Percentiles rank a stretch among this genome's conserved stretches.
phyloP scores from a whole-genome alignment of 2,888 invertebrate species.

The Toxonevra muliebris region DNA sequence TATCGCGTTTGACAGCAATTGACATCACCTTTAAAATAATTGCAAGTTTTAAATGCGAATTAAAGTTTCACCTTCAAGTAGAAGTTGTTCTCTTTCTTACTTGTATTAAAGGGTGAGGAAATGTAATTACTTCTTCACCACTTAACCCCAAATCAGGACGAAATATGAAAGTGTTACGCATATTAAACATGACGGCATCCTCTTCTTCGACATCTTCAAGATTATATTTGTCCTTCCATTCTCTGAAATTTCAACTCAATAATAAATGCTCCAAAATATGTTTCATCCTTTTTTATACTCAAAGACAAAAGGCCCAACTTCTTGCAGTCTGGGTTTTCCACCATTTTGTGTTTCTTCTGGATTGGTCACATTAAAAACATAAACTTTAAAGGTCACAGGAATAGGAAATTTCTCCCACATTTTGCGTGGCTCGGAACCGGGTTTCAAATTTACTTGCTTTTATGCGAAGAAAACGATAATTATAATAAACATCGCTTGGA shows the following conservation, averaged over 20 bases:
- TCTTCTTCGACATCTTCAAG: conserved; percentile 74
- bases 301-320: conserved; percentile 84
- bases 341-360: conserved; percentile 75
- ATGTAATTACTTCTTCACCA: conserved; percentile 74
- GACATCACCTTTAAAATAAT: conserved; percentile 44
- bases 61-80: not conserved
- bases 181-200: conserved; percentile 77
- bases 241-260: conserved; percentile 65
- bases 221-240: conserved; percentile 82
- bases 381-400: conserved; percentile 77
- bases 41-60: not conserved
- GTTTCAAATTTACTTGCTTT: conserved; percentile 66
- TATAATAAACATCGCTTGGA: too few species aligned
- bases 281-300: conserved; percentile 70
- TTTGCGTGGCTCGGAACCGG: conserved; percentile 75
- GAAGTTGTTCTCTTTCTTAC: conserved; percentile 63
- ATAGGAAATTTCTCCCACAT: conserved; percentile 83
- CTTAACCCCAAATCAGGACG: conserved; percentile 73
- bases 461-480: not conserved
- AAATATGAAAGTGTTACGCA: conserved; percentile 74
- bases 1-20: conserved; percentile 69
- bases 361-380: conserved; percentile 84
- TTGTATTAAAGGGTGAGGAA: conserved; percentile 77
- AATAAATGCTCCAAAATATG: not conserved
- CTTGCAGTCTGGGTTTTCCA: conserved; percentile 72